Conservation (phyloP, 2,888 invertebrate species). For the Rhimphoctona megacephalus region DNA sequence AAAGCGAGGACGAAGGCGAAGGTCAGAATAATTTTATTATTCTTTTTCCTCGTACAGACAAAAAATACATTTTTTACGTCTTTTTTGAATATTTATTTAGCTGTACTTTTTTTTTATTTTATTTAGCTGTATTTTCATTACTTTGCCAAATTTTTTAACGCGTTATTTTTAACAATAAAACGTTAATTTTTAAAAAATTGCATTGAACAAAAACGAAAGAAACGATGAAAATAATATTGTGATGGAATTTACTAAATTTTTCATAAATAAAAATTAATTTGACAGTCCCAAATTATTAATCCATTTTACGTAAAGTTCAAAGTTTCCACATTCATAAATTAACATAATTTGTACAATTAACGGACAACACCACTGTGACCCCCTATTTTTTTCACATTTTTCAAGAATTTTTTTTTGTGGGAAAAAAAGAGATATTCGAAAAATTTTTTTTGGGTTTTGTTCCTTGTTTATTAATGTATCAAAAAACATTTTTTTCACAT, state of each 20-base stretch:
- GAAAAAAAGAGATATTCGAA: no score
- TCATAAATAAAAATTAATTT: neutral
- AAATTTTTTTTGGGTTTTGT: no score
- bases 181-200: neutral
- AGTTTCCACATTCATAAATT: neutral
- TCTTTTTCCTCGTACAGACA: neutral
- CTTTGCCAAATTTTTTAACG: neutral
- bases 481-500: no score
- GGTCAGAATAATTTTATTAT: slow-evolving; percentile 69
- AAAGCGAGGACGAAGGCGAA: slow-evolving; percentile 82
- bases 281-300: neutral
- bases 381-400: no score
- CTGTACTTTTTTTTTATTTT: neutral
- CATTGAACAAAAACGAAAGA: neutral
- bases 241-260: neutral
- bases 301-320: neutral
- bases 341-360: no score
- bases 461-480: no score
- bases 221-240: neutral
- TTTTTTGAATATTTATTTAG: neutral
- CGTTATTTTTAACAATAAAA: neutral
- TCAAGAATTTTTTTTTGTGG: no score
- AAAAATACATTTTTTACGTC: neutral
- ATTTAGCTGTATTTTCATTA: neutral
- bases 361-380: no score